Percentiles rank a stretch among this genome's conserved stretches.
Evolutionary conservation across 2,797 vertebrate species (phyloP).

Genomic region (Saxicola maurus): DNA sequence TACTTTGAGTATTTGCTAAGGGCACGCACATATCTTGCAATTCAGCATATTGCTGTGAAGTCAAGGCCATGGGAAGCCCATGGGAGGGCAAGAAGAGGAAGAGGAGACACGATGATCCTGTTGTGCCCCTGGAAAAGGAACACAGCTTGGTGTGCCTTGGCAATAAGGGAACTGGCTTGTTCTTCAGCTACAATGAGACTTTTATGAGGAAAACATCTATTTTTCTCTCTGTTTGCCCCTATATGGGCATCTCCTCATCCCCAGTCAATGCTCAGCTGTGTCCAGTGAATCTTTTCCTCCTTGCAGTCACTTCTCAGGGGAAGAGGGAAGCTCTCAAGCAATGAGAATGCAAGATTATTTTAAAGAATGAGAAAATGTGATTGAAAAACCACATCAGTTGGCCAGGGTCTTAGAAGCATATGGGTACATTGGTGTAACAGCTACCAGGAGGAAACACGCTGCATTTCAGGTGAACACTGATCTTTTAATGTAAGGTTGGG

Average conservation of each 20-base stretch:
- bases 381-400: constrained; percentile 57
- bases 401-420: background rate
- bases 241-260: background rate
- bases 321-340: background rate
- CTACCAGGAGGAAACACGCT: constrained; percentile 29
- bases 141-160: background rate
- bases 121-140: background rate
- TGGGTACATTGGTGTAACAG: constrained; percentile 11
- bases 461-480: constrained; percentile 45
- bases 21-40: background rate
- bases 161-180: background rate
- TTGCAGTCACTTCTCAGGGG: background rate
- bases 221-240: background rate
- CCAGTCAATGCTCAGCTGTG: background rate
- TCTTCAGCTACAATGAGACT: background rate
- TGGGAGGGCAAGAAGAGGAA: fast-evolving
- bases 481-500: constrained; percentile 36
- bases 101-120: background rate
- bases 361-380: constrained; percentile 35
- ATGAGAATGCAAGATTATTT: background rate
- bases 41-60: background rate
- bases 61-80: background rate
- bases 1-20: background rate
- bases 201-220: background rate
- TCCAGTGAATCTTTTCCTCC: background rate